These are phyloP conservation scores for cat (Felis catus) DNA, from an alignment of 2,113 vertebrate species.

Conservation along the genomic window F.catus_Fca126_mat1.0 CM031421.1:93711001-93711500, in stretches of 20 bases:
- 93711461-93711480: not conserved
- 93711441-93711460: not conserved
- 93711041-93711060: not conserved
- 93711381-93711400: not conserved
- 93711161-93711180: not conserved
- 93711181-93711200: not conserved
- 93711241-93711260: not conserved
- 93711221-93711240: not conserved
- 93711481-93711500: not conserved
- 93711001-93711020: not conserved
- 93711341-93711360: not conserved
- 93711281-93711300: not conserved
- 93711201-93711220: not conserved
- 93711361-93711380: not conserved
- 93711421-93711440: not conserved
- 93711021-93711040: not conserved
- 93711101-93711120: not conserved
- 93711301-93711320: not conserved
- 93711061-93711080: not conserved
- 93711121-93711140: not conserved
- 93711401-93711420: not conserved
- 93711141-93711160: not conserved
- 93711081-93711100: not conserved
- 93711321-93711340: not conserved
- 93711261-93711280: not conserved